Conservation (phyloP, 1,140 invertebrate genomes). For the fruit fly (Drosophila melanogaster) region Release_6_plus_ISO1_MT NT_033777.3:6256501-6257000, state of each 20-base stretch:
- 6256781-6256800: background rate
- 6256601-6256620: background rate
- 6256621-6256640: constrained; percentile 3
- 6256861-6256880: too few relatives aligned
- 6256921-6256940: background rate
- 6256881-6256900: too few relatives aligned
- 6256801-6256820: background rate
- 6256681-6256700: constrained; percentile 59
- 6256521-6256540: constrained; percentile 57
- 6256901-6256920: too few relatives aligned
- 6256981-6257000: background rate
- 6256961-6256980: background rate
- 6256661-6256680: constrained; percentile 61
- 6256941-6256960: background rate
- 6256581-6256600: constrained; percentile 72
- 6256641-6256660: constrained; percentile 50
- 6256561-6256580: constrained; percentile 79
- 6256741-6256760: constrained; percentile 14
- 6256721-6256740: constrained; percentile 71
- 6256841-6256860: too few relatives aligned
- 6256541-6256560: constrained; percentile 83
- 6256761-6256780: constrained; percentile 3
- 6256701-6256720: constrained; percentile 54
- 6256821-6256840: background rate
- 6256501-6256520: constrained; percentile 70